Percentiles rank a stretch among this genome's conserved stretches.
Conservation (phyloP, 2,113 vertebrate species). For the Rhegmatorhina hoffmannsi region DNA sequence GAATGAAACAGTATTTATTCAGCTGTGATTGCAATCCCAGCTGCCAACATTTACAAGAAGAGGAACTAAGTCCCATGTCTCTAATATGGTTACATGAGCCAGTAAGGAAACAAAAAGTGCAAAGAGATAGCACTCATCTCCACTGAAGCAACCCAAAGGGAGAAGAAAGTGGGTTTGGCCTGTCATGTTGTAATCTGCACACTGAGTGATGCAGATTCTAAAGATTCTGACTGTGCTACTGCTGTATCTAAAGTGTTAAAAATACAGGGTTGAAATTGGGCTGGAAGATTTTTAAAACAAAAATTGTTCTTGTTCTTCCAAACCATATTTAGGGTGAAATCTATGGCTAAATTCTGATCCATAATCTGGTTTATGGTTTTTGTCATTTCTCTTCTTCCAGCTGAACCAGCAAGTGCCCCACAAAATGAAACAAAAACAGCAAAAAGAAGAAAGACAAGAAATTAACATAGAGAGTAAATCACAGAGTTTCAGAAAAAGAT, state of each 20-base stretch:
- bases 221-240: rapidly evolving
- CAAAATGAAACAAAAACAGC: not conserved
- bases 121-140: not conserved
- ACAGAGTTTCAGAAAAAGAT: not conserved
- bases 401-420: not conserved
- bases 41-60: not conserved
- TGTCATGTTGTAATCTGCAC: not conserved
- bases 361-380: not conserved
- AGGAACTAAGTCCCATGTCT: rapidly evolving
- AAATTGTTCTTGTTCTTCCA: not conserved
- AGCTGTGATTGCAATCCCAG: not conserved
- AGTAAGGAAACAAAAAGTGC: not conserved
- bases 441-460: not conserved
- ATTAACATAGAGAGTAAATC: not conserved
- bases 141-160: not conserved
- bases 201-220: not conserved
- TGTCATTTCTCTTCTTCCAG: not conserved
- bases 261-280: not conserved
- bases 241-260: not conserved
- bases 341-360: not conserved
- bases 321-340: not conserved
- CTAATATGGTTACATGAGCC: not conserved
- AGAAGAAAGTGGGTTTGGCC: not conserved
- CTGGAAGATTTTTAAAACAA: not conserved
- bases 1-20: not conserved